Percentiles rank a stretch among this genome's conserved stretches.
Conservation (phyloP, 1,140 invertebrate genomes). For the Pectinophora gossypiella region DNA sequence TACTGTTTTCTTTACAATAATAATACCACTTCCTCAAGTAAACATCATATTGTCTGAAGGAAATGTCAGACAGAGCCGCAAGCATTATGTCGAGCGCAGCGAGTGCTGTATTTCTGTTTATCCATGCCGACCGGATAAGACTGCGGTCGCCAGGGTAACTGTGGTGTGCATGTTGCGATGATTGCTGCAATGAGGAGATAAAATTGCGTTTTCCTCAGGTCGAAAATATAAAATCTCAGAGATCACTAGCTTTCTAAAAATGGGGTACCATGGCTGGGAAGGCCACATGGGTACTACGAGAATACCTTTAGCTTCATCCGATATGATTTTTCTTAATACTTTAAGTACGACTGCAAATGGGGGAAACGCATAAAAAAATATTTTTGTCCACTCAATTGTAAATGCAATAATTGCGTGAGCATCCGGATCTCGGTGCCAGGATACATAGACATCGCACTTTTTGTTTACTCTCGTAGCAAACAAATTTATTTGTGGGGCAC, state of each 20-base stretch:
- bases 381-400: constrained; percentile 27
- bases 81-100: background rate
- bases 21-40: background rate
- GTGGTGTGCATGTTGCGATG: background rate
- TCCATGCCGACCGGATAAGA: background rate
- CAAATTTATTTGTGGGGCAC: constrained; percentile 19
- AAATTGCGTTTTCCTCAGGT: background rate
- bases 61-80: background rate
- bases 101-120: background rate
- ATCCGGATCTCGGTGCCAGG: constrained; percentile 23
- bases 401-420: constrained; percentile 28
- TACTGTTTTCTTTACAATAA: background rate
- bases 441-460: constrained; percentile 32
- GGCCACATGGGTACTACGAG: constrained; percentile 32
- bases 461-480: constrained; percentile 25
- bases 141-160: background rate
- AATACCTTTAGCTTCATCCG: constrained; percentile 22
- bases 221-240: background rate
- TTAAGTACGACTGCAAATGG: constrained; percentile 29
- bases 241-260: too few species aligned
- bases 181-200: background rate
- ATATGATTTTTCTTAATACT: constrained; percentile 26
- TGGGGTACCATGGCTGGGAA: constrained; percentile 11
- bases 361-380: constrained; percentile 38
- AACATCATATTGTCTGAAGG: background rate